Conservation (phyloP, 2,888 invertebrate genomes). For the Sphaerophoria rueppellii region DNA sequence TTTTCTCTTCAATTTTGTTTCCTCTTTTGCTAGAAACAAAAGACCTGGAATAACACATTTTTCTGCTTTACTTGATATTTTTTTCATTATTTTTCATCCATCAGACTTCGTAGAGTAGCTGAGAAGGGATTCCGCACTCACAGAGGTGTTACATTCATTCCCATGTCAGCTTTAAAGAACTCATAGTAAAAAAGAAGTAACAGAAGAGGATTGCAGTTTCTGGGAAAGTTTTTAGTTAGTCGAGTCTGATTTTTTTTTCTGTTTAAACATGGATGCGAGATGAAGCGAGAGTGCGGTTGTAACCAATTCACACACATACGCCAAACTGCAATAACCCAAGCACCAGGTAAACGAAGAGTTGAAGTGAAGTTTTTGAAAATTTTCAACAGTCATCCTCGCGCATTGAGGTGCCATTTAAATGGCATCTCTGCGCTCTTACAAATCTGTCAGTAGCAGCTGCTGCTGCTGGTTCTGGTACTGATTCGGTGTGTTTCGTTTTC, state of each 20-base stretch:
- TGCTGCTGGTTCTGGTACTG: background rate
- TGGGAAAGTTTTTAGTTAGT: conserved; percentile 46
- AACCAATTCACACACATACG: too few species aligned
- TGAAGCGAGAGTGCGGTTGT: conserved; percentile 19
- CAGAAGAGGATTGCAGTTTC: conserved; percentile 28
- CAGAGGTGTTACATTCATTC: conserved; percentile 61
- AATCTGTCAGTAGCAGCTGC: conserved; percentile 41
- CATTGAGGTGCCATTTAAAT: conserved; percentile 58
- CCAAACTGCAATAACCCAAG: conserved; percentile 24
- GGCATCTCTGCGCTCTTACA: conserved; percentile 54
- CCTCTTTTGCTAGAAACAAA: conserved; percentile 5
- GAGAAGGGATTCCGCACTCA: conserved; percentile 37
- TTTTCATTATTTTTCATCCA: conserved; percentile 6
- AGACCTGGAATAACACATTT: conserved; percentile 40
- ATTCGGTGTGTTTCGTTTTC: background rate
- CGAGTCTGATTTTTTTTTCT: conserved; percentile 3
- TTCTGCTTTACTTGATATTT: background rate
- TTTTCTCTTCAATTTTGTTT: conserved; percentile 9
- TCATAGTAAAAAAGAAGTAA: conserved; percentile 19
- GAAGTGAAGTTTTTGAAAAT: conserved; percentile 21
- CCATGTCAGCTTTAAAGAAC: conserved; percentile 56
- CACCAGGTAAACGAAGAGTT: conserved; percentile 22
- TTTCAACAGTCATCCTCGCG: conserved; percentile 31
- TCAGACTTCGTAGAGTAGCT: conserved; percentile 17
- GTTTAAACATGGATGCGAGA: conserved; percentile 40